Evolutionary conservation across 2,888 invertebrate species (phyloP), one percentile per base, ranked within the genome.

Genomic region (Cataglyphis cursor): DNA sequence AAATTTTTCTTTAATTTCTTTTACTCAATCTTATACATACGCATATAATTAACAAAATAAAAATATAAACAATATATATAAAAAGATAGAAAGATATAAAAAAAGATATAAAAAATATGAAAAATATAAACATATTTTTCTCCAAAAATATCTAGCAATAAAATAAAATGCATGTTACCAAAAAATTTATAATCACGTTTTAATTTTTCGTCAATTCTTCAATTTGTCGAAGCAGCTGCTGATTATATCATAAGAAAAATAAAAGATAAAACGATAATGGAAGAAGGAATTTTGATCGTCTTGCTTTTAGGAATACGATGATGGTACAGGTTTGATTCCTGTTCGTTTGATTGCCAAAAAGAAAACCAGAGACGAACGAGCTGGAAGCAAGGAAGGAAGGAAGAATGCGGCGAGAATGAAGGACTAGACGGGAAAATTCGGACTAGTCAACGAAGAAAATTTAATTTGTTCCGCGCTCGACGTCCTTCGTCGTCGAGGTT

Each of bases 311-410:
- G 54, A 76, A 66, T 57, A 66, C 41, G 66, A 48, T 6, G 41
- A 18, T 18, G 31, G n/a, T 76, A 54, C 24, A 65, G 65, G 57
- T 59, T 76, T 76, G 28, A 80, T 83, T 84, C 75, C 84, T 85
- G 85, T 82, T 81, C 78, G 76, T 89, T 86, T 86, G 83, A 90
- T 90, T 89, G 85, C 83, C 86, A 86, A 90, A 88, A 90, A 87
- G 41, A 83, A 87, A 81, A 65, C 51, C 59, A 61, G 48, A 68
- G 66, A 76, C 48, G 81, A 70, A 72, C 28, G 64, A 68, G 66
- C 24, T 44, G 31, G 44, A 57, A 38, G 74, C 65, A 80, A 59
- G 31, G 10, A 41, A 31, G 65, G 12, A 21, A 24, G 4, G 9
- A 38, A 81, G 51, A 70, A 65, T 51, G 70, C 75, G 64, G 15